Base-by-base conservation (phyloP, 2,888 invertebrate species). In the Empis livida region DNA sequence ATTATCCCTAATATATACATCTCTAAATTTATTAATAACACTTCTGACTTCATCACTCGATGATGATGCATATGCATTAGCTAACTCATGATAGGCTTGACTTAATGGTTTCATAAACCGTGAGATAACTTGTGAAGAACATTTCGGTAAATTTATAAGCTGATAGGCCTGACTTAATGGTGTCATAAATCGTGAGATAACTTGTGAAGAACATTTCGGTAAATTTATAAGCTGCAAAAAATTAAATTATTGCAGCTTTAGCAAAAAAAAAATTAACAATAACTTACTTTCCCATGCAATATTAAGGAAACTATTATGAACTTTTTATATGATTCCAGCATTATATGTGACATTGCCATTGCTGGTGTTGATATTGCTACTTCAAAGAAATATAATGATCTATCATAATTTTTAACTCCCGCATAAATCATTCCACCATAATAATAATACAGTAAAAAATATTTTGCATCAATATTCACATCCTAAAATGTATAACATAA, bases 381-480 rank as follows among this genome's bases (percentile, higher is more conserved):
- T 79, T 96, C 95, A 69, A 91, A 93, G 71, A 92, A 95, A 70
- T 93, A 95, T 51, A 94, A 72, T 10, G 95, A 93, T 61, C 92
- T 77, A 56, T 93, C 90, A 64, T 88, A 91, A 62, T 93, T 90
- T 67, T 95, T 93, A 59, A 95, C 71, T 11, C 91, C 89, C 47
- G 93, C 82, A 68, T 94, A 96, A 56, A 96, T 91, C 91, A 96
- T 93, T 45, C 96, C 96, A 49, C 95, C 95, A 65, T 97, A 97
- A 68, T 96, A 96, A 65, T 91, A 96, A 67, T 93, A 96, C 0
- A 92, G 75, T 45, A 97, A 75, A 65, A 94, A 94, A 67, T 91
- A 85, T 60, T 70, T 70, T 44, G 70, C 61, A 58, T 70, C 70
- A 49, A 65, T 61, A 85, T 62, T 82, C 77, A 54, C 82, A 81